These are phyloP conservation scores for Daubentonia madagascariensis DNA, from an alignment of 2,113 vertebrate genomes.

Conservation along the genomic window DNA sequence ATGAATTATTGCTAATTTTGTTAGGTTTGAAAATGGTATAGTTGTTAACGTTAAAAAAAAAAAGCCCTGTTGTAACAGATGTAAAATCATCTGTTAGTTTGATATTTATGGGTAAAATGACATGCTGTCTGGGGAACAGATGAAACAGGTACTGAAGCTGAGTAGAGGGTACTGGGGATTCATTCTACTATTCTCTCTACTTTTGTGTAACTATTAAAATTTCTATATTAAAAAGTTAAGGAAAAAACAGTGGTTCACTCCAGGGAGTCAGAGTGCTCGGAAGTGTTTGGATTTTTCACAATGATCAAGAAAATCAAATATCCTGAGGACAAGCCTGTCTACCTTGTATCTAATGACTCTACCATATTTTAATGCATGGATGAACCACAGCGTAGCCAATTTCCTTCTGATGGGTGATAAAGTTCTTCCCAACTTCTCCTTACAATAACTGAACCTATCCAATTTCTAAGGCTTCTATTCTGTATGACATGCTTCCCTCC, in stretches of 20 bases:
- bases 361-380: not conserved
- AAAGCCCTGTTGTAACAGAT: too few relatives aligned
- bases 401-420: not conserved
- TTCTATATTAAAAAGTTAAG: not conserved
- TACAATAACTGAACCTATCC: too few relatives aligned
- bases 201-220: not conserved
- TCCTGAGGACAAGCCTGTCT: not conserved
- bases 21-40: not conserved
- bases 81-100: not conserved
- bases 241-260: not conserved
- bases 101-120: not conserved
- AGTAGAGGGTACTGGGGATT: not conserved
- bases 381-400: not conserved
- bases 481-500: not conserved
- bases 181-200: not conserved
- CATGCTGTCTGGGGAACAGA: not conserved
- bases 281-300: not conserved
- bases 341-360: not conserved
- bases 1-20: not conserved
- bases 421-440: not conserved
- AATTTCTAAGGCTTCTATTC: not conserved
- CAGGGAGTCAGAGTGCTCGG: not conserved
- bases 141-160: not conserved
- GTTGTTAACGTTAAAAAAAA: not conserved
- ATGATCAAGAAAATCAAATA: not conserved